Percentiles rank a stretch among this genome's conserved stretches.
Evolutionary conservation across 2,888 invertebrate genomes (phyloP).

Genomic region (Parascotia fuliginaria): DNA sequence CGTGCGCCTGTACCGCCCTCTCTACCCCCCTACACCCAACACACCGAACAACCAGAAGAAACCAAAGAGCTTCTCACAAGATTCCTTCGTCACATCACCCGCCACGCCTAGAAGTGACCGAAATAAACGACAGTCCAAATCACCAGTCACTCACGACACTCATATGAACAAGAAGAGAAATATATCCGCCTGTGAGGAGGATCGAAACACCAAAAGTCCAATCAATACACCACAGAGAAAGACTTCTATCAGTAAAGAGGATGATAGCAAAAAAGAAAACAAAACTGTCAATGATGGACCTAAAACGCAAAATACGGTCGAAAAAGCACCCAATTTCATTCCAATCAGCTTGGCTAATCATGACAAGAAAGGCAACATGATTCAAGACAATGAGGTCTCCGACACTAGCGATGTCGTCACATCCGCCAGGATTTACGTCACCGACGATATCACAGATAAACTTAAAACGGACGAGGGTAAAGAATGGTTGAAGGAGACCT

Average conservation of each 20-base stretch:
- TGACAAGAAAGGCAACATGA: constrained; percentile 72
- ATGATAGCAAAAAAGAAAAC: constrained; percentile 30
- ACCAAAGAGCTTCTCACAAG: constrained; percentile 38
- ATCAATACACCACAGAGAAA: constrained; percentile 45
- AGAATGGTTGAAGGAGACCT: constrained; percentile 69
- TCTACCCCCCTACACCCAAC: constrained; percentile 39
- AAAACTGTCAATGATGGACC: constrained; percentile 25
- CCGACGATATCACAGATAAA: constrained; percentile 75
- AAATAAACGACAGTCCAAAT: constrained; percentile 72
- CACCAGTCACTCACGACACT: constrained; percentile 64
- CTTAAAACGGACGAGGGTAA: constrained; percentile 78
- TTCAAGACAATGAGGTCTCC: constrained; percentile 79
- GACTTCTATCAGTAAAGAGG: constrained; percentile 42
- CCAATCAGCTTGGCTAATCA: constrained; percentile 63
- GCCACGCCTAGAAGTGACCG: constrained; percentile 30
- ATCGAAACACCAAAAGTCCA: constrained; percentile 43
- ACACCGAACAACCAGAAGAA: constrained; percentile 12
- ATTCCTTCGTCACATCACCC: constrained; percentile 31
- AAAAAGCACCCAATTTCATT: constrained; percentile 63
- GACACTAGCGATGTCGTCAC: constrained; percentile 73
- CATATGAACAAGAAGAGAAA: constrained; percentile 66
- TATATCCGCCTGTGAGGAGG: constrained; percentile 43
- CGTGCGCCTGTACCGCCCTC: constrained; percentile 65
- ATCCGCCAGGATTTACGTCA: constrained; percentile 80
- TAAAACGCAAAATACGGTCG: constrained; percentile 30